Conservation (phyloP, 2,797 vertebrate species). For the Cirrhinus mrigala region DNA sequence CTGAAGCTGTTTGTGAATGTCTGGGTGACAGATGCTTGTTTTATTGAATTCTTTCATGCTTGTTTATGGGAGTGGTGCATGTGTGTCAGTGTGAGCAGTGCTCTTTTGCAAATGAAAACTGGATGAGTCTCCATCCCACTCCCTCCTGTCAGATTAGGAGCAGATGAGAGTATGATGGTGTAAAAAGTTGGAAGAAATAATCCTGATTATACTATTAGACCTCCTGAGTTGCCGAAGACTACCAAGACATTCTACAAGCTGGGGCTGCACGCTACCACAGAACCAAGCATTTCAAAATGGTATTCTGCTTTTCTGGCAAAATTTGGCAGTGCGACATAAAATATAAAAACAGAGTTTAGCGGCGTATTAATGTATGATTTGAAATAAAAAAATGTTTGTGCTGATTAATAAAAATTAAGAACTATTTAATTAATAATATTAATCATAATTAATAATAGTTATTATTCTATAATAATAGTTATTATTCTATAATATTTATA, state of each 20-base stretch:
- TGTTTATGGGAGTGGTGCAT: slow-evolving; percentile 46
- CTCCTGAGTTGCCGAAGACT: slow-evolving; percentile 3
- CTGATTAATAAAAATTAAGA: background rate
- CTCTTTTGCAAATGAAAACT: slow-evolving; percentile 67
- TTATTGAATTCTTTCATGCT: slow-evolving; percentile 45
- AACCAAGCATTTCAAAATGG: background rate
- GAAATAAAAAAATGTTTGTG: background rate
- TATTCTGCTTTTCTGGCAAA: background rate
- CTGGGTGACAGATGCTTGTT: slow-evolving; percentile 47
- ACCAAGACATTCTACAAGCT: background rate
- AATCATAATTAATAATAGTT: background rate
- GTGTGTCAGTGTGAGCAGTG: slow-evolving; percentile 50
- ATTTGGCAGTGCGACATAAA: background rate
- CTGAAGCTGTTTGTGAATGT: slow-evolving; percentile 27
- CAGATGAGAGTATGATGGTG: slow-evolving; percentile 81
- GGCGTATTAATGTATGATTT: background rate
- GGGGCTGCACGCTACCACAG: background rate
- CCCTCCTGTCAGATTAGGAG: slow-evolving; percentile 78
- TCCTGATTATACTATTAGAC: slow-evolving; percentile 26
- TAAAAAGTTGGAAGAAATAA: slow-evolving; percentile 81
- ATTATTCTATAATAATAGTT: background rate
- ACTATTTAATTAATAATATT: background rate
- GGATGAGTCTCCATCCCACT: slow-evolving; percentile 56
- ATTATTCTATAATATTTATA: no score
- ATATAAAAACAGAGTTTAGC: background rate